These are phyloP conservation scores for Spinibarbus caldwelli DNA, from an alignment of 2,797 vertebrate species.

Conservation along the genomic window DNA sequence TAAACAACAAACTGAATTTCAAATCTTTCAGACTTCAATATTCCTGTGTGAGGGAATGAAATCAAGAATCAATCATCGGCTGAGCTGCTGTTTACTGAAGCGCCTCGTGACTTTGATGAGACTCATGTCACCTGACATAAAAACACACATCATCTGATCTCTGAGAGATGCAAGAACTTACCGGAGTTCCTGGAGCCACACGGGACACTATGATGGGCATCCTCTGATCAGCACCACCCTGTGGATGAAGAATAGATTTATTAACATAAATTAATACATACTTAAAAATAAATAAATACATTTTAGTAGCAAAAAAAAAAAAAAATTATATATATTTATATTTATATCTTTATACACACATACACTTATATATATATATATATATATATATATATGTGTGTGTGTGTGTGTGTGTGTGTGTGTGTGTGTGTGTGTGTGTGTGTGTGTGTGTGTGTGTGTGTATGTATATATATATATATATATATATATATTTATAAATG, in stretches of 20 bases:
- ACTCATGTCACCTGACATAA: background rate
- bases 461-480: no score
- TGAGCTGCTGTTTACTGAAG: background rate
- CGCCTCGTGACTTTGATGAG: background rate
- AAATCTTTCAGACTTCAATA: background rate
- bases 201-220: conserved; percentile 99
- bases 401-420: no score
- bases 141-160: background rate
- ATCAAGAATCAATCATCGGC: background rate
- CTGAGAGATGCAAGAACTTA: conserved; percentile 72
- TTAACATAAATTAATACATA: background rate
- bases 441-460: no score
- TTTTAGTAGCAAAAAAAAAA: background rate
- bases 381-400: no score
- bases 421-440: no score
- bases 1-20: background rate
- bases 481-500: no score
- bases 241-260: conserved; percentile 32
- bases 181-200: conserved; percentile 97
- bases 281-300: background rate
- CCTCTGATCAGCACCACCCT: conserved; percentile 98
- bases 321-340: no score
- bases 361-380: no score
- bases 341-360: no score
- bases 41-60: background rate